A percentile compares a stretch with the other conserved stretches of the same genome.
Evolutionary conservation across 1,140 invertebrate genomes (phyloP).

Genomic region (Nylanderia fulva): DNA sequence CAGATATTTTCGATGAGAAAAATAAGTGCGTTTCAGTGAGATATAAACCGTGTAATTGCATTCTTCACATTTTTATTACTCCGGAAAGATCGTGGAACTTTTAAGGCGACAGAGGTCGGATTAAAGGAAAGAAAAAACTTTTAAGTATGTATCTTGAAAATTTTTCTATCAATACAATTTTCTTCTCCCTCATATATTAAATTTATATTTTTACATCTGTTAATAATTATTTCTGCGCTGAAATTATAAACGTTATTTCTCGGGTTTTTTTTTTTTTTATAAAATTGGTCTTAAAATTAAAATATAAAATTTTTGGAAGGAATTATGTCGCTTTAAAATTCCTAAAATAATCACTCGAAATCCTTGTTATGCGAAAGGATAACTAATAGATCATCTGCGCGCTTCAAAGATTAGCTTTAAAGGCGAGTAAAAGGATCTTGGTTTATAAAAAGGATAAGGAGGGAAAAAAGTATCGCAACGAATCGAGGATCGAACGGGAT

Average conservation of each 20-base stretch:
- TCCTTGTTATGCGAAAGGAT: background rate
- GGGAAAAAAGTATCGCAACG: conserved; percentile 7
- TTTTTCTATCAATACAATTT: background rate
- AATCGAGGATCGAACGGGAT: no score
- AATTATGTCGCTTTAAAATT: background rate
- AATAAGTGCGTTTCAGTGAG: background rate
- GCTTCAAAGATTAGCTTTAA: background rate
- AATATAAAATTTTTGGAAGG: background rate
- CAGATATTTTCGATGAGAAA: background rate
- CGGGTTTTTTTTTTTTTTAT: background rate
- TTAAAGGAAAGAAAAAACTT: background rate
- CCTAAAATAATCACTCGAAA: no score
- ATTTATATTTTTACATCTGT: background rate
- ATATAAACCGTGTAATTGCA: background rate
- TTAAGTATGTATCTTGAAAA: no score
- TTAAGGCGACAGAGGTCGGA: background rate
- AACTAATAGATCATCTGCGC: background rate
- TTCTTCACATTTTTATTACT: background rate
- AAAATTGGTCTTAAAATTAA: background rate
- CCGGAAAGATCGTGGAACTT: background rate
- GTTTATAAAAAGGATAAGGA: background rate
- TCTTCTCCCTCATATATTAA: background rate
- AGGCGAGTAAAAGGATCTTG: conserved; percentile 24
- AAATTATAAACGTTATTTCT: background rate
- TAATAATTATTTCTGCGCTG: background rate